Conservation (phyloP, 2,888 invertebrate species). For the Acheta domesticus region DNA sequence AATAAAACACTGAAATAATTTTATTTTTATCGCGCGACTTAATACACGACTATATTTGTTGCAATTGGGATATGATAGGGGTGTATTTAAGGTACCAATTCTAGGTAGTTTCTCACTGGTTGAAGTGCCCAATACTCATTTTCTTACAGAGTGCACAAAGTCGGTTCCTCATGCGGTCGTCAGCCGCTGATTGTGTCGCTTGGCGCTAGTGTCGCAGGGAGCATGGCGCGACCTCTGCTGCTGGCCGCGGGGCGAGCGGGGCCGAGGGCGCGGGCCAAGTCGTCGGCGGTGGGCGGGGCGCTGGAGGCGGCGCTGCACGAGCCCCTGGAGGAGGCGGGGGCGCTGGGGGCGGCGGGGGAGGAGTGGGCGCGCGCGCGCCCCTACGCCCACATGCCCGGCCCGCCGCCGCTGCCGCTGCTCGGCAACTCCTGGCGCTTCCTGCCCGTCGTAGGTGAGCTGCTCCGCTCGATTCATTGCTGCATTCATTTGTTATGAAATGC, state of each 20-base stretch:
- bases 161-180: no score
- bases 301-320: not conserved
- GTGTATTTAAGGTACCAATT: no score
- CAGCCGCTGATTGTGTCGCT: no score
- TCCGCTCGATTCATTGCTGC: not conserved
- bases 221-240: not conserved
- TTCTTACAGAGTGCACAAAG: no score
- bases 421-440: constrained; percentile 63
- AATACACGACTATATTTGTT: no score
- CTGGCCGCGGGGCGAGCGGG: not conserved
- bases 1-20: no score
- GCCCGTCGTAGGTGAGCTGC: constrained; percentile 43
- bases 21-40: no score
- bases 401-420: constrained; percentile 57
- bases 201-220: no score
- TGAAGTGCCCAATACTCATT: no score
- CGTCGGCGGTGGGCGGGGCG: not conserved
- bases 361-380: constrained; percentile 48
- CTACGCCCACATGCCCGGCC: constrained; percentile 59
- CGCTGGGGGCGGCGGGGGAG: constrained; percentile 40
- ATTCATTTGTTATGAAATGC: no score
- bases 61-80: no score
- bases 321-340: not conserved
- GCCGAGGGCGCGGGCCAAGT: not conserved
- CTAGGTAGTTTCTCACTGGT: no score